Evolutionary conservation across 2,797 vertebrate genomes (phyloP).

Genomic region (Chromobotia macracanthus): DNA sequence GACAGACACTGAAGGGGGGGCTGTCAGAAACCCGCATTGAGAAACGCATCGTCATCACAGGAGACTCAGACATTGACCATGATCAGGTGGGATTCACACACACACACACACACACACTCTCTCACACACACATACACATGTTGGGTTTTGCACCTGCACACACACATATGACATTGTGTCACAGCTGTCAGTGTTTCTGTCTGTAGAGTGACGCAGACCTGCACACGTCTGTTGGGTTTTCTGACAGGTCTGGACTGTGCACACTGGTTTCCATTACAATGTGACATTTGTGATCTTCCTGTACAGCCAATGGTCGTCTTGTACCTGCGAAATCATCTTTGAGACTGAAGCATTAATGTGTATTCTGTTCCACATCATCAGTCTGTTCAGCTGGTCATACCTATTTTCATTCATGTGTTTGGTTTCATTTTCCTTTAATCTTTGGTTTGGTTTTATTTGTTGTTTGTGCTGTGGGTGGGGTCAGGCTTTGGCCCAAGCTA

Average conservation of each 20-base stretch:
- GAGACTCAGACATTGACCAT: slow-evolving; percentile 96
- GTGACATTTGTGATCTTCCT: slow-evolving; percentile 38
- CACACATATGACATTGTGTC: too few species aligned
- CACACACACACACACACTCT: not conserved
- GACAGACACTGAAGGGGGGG: slow-evolving; percentile 93
- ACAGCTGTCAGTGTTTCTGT: not conserved
- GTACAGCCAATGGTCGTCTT: not conserved
- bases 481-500: slow-evolving; percentile 97
- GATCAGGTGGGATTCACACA: slow-evolving; percentile 84
- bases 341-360: too few species aligned
- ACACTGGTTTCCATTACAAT: slow-evolving; percentile 12
- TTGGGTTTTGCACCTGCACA: too few species aligned
- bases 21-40: slow-evolving; percentile 98
- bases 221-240: not conserved
- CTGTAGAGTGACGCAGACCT: not conserved
- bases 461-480: slow-evolving; percentile 55
- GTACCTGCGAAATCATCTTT: too few species aligned
- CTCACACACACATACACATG: too few species aligned
- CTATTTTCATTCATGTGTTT: not conserved
- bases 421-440: slow-evolving; percentile 61
- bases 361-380: too few species aligned
- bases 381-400: too few species aligned
- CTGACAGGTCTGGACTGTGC: not conserved
- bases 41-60: slow-evolving; percentile 97
- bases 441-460: slow-evolving; percentile 60